These are phyloP conservation scores for Eptesicus fuscus DNA, from an alignment of 2,113 vertebrate genomes.

Conservation along the genomic window DNA sequence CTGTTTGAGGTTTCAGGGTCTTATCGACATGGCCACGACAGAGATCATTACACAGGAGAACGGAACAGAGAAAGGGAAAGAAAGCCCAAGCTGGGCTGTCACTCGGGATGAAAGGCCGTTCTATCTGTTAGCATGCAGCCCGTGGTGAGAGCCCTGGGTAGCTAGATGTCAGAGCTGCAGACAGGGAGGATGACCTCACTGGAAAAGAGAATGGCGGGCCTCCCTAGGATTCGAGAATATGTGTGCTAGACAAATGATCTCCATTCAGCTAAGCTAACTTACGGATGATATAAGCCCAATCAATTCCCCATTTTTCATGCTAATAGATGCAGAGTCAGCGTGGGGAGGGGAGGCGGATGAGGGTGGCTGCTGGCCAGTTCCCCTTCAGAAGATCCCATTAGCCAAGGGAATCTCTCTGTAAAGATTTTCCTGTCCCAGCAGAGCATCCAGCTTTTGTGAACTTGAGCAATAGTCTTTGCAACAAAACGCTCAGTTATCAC, in stretches of 20 bases:
- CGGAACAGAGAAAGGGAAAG: not conserved
- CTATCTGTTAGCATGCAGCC: not conserved
- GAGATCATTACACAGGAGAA: not conserved
- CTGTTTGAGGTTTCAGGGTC: not conserved
- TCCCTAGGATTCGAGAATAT: not conserved
- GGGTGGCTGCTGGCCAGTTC: constrained; percentile 16
- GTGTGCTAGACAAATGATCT: not conserved
- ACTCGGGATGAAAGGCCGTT: not conserved
- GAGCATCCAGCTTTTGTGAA: not conserved
- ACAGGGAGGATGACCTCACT: constrained; percentile 45
- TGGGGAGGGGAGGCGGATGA: not conserved
- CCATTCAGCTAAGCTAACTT: not conserved
- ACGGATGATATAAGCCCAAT: constrained; percentile 21
- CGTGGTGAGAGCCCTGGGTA: not conserved
- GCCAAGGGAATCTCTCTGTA: not conserved
- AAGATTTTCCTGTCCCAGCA: not conserved
- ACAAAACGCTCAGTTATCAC: not conserved
- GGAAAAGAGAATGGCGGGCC: not conserved
- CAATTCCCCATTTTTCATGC: constrained; percentile 44
- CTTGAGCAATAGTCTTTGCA: not conserved
- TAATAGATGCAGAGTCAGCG: not conserved
- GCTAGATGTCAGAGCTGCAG: not conserved
- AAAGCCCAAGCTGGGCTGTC: not conserved
- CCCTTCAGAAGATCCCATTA: not conserved
- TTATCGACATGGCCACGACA: not conserved